Evolutionary conservation across 2,113 vertebrate genomes (phyloP), one percentile per base, ranked within the genome.

Genomic region (Malurus elegans): DNA sequence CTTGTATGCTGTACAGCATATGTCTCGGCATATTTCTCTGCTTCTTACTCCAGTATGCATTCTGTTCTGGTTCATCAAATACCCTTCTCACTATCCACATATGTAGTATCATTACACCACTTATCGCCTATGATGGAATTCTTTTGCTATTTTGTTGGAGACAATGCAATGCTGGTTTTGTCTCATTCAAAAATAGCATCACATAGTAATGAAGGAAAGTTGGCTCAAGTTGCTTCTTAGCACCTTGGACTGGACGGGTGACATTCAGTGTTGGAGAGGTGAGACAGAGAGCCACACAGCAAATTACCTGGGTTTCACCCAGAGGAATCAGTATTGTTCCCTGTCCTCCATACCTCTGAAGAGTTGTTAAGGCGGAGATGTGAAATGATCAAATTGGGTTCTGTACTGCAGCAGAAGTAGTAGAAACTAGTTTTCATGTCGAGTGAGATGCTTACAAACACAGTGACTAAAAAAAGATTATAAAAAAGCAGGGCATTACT

Each of bases 371-470:
- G 8, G 47, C 31, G 83, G 50, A 20, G 26, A 24, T 32, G 17
- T 34, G 34, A 2, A 3, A n/a, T 56, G 17, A 36, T 42, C 10
- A 3, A 7, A 12, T 12, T 0, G 8, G 47, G 40, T 28, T 71
- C 18, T 45, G 36, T 60, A 21, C 28, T 69, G 32, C 38, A 61
- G 54, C 16, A 84, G 61, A 64, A 53, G 34, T 19, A 45, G 32
- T 25, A 88, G 38, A 79, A 89, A 86, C 40, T 57, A 20, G 19
- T 70, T 66, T 62, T 83, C 36, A 11, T 15, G 28, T n/a, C 19
- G 38, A 36, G 56, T 1, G 4, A 60, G 29, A 20, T 79, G 40
- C 40, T 92, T 61, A 54, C 36, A 65, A 44, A 45, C 29, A 31
- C 26, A n/a, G 14, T 69, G 23, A 45, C 58, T 72, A 44, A 79